Conservation (phyloP, 2,113 vertebrate species). For the Erpornis zantholeuca region DNA sequence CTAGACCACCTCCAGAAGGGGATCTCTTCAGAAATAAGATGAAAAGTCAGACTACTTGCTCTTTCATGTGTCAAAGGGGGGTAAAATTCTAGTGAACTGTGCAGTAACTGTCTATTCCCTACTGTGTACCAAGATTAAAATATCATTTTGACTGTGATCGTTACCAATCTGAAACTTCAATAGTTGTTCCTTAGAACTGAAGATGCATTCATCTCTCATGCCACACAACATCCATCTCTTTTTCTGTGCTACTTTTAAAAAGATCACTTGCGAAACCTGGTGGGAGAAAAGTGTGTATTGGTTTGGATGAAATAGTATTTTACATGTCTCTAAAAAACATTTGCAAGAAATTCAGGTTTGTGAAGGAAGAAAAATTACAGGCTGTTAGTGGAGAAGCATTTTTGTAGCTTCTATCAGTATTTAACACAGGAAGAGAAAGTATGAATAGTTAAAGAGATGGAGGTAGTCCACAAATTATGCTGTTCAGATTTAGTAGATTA, state of each 20-base stretch:
- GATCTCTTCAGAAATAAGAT: conserved; percentile 73
- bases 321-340: conserved; percentile 11
- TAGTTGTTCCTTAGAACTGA: conserved; percentile 55
- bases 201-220: conserved; percentile 57
- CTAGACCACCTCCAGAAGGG: conserved; percentile 70
- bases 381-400: neutral
- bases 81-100: conserved; percentile 73
- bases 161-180: conserved; percentile 62
- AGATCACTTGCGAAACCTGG: conserved; percentile 24
- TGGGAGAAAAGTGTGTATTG: conserved; percentile 3
- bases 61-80: conserved; percentile 75
- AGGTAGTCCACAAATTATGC: neutral
- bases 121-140: conserved; percentile 68
- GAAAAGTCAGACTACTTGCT: conserved; percentile 72
- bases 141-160: conserved; percentile 44
- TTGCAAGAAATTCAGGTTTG: neutral
- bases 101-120: conserved; percentile 69
- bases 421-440: neutral
- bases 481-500: neutral
- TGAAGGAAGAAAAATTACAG: neutral
- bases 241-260: conserved; percentile 18
- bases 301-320: conserved; percentile 22
- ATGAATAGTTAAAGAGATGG: neutral
- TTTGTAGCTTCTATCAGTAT: neutral
- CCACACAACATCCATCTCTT: conserved; percentile 40